A percentile compares a stretch with the other conserved stretches of the same genome.
These are phyloP conservation scores for Sycophaga agraensis DNA, from an alignment of 1,140 invertebrate genomes.

Conservation along the genomic window DNA sequence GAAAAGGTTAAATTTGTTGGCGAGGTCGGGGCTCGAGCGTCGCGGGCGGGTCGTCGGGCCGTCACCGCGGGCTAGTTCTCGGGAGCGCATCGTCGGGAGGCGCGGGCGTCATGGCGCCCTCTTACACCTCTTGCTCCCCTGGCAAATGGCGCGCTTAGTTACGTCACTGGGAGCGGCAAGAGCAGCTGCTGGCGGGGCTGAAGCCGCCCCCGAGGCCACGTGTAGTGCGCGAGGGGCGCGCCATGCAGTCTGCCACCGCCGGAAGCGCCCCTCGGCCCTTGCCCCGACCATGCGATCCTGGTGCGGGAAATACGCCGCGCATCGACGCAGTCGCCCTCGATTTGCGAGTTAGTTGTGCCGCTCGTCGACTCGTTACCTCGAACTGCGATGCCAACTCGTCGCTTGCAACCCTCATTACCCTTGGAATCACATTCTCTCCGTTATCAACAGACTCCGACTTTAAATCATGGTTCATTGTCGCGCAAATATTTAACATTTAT, in stretches of 20 bases:
- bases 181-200: neutral
- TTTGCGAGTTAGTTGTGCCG: too few species aligned
- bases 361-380: too few species aligned
- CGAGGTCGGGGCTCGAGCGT: constrained; percentile 35
- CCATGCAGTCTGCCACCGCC: constrained; percentile 15
- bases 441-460: too few species aligned
- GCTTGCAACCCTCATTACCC: too few species aligned
- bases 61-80: neutral
- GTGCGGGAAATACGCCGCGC: constrained; percentile 44
- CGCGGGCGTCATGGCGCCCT: neutral
- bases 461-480: too few species aligned
- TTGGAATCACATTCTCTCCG: too few species aligned
- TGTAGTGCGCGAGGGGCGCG: neutral
- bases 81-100: neutral
- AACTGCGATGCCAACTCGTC: too few species aligned
- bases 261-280: too few species aligned
- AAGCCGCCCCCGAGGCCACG: neutral
- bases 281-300: constrained; percentile 38
- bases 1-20: constrained; percentile 49
- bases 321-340: constrained; percentile 49
- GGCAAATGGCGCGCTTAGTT: constrained; percentile 53
- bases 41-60: neutral
- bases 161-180: constrained; percentile 43
- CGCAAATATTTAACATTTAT: too few species aligned
- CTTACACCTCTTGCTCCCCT: constrained; percentile 38